Percentiles rank a stretch among this genome's conserved stretches.
These are phyloP conservation scores for Carettochelys insculpta DNA, from an alignment of 2,113 vertebrate genomes.

Conservation along the genomic window DNA sequence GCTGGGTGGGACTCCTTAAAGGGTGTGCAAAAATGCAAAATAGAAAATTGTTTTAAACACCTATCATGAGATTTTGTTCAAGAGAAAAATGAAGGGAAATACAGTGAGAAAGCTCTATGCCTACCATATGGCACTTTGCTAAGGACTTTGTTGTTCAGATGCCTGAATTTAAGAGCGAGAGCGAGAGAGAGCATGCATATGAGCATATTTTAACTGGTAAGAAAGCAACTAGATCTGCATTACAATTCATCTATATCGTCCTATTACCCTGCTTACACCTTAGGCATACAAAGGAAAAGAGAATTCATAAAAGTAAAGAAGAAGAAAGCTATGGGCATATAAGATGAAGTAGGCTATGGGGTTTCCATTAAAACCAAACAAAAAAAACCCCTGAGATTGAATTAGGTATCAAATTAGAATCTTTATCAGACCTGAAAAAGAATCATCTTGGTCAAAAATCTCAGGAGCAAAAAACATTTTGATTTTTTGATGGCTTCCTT, in stretches of 20 bases:
- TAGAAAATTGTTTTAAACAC: neutral
- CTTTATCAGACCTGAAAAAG: neutral
- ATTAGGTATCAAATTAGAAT: neutral
- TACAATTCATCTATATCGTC: neutral
- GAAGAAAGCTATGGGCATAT: neutral
- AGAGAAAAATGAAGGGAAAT: neutral
- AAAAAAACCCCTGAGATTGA: fast-evolving
- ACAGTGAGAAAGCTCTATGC: neutral
- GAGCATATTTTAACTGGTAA: neutral
- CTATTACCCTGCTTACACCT: neutral
- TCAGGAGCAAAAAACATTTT: neutral
- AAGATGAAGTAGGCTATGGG: neutral
- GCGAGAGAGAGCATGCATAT: neutral
- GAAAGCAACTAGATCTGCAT: neutral
- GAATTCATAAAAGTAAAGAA: neutral
- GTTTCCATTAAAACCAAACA: neutral
- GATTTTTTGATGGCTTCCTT: neutral
- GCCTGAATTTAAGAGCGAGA: neutral
- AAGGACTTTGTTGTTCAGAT: neutral
- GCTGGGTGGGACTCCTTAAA: neutral
- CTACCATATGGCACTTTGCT: neutral
- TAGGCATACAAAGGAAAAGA: neutral
- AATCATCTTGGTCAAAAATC: neutral
- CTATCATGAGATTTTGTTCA: neutral
- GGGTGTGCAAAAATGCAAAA: neutral